These are phyloP conservation scores for Helobdella robusta DNA, from an alignment of 2,888 invertebrate species.

Conservation along the genomic window DNA sequence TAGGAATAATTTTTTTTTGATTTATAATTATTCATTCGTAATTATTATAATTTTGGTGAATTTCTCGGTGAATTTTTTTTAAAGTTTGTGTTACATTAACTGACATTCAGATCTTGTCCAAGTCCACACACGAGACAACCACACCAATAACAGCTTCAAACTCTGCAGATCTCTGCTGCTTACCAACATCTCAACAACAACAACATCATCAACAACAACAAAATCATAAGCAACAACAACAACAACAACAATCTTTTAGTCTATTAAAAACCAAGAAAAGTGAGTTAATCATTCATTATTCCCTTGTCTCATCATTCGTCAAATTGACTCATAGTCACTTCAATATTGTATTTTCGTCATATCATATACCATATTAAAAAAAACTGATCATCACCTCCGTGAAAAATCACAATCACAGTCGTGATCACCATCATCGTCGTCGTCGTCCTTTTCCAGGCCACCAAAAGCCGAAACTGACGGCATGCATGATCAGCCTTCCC, in stretches of 20 bases:
- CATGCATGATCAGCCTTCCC: constrained; percentile 81
- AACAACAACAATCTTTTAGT: too few relatives aligned
- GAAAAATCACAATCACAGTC: not conserved
- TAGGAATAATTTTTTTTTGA: not conserved
- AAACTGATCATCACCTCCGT: too few relatives aligned
- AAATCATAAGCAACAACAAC: not conserved
- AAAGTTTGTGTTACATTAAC: too few relatives aligned
- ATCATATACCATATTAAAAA: too few relatives aligned
- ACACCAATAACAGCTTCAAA: not conserved
- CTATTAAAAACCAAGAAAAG: too few relatives aligned
- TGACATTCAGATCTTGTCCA: constrained; percentile 18
- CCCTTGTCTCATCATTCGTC: too few relatives aligned
- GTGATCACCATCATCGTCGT: not conserved
- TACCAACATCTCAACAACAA: not conserved
- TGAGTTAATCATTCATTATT: too few relatives aligned
- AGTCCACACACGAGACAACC: constrained; percentile 7
- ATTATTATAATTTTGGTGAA: too few relatives aligned
- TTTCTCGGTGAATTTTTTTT: too few relatives aligned
- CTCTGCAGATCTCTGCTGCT: constrained; percentile 19
- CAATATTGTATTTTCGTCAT: too few relatives aligned
- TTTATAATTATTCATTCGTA: too few relatives aligned
- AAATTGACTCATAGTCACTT: too few relatives aligned
- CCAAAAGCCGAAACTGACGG: constrained; percentile 26
- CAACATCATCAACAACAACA: not conserved
- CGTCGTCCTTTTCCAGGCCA: not conserved